Percentiles rank a stretch among this genome's conserved stretches.
phyloP scores from a whole-genome alignment of 2,888 invertebrate genomes.

The Iphiclides podalirius region DNA sequence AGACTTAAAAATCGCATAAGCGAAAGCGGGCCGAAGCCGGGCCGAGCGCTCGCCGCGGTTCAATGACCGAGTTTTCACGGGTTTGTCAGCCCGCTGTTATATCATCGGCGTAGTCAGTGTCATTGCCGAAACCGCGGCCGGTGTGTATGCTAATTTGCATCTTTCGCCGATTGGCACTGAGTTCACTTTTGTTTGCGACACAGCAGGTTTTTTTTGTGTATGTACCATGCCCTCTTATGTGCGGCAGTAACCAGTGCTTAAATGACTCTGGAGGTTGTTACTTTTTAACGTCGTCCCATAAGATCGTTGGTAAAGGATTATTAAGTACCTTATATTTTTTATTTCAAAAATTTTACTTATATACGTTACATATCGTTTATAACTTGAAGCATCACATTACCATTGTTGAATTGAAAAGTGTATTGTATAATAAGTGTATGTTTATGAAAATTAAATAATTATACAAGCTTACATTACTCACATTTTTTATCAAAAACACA shows the following conservation, averaged over 20 bases:
- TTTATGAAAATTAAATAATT: too few species aligned
- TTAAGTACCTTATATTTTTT: too few species aligned
- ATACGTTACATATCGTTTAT: too few species aligned
- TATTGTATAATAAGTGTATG: too few species aligned
- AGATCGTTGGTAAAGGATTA: too few species aligned
- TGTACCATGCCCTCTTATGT: conserved; percentile 30
- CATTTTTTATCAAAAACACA: too few species aligned
- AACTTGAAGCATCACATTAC: too few species aligned
- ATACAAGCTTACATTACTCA: too few species aligned
- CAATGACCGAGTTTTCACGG: conserved; percentile 80
- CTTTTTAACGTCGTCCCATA: background rate
- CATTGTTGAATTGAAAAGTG: too few species aligned
- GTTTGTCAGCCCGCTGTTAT: conserved; percentile 80
- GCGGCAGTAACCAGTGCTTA: conserved; percentile 7
- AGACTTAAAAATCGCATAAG: conserved; percentile 66
- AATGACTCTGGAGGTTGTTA: background rate
- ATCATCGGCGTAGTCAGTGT: conserved; percentile 79
- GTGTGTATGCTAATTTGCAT: conserved; percentile 55
- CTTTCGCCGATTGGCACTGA: conserved; percentile 48
- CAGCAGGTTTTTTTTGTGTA: conserved; percentile 30
- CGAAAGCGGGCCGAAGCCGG: conserved; percentile 60
- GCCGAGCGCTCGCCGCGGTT: conserved; percentile 59
- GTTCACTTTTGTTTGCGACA: conserved; percentile 50
- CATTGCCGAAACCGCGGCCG: conserved; percentile 73
- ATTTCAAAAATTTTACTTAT: too few species aligned